Conservation (phyloP, 2,113 vertebrate genomes). For the Poeciliopsis retropinna region DNA sequence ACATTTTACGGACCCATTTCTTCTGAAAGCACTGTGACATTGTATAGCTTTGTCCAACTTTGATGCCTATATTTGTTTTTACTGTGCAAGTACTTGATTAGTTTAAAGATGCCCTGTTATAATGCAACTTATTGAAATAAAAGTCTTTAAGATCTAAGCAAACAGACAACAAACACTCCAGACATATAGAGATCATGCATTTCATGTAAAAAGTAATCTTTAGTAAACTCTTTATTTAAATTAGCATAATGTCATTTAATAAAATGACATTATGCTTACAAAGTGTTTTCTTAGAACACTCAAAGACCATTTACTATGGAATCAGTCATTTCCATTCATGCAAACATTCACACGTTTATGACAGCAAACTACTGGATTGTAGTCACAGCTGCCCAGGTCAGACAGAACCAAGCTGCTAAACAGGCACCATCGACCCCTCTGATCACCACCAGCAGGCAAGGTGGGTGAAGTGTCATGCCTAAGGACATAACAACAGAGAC, state of each 20-base stretch:
- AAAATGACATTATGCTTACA: too few relatives aligned
- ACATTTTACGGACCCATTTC: not conserved
- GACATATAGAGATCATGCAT: not conserved
- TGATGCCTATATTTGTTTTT: not conserved
- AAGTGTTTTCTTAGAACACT: too few relatives aligned
- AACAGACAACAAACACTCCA: not conserved
- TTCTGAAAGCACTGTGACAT: conserved; percentile 1
- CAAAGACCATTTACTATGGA: too few relatives aligned
- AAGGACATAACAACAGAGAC: too few relatives aligned
- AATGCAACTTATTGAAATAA: not conserved
- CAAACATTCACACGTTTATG: too few relatives aligned
- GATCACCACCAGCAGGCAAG: too few relatives aligned
- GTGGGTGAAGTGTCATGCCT: too few relatives aligned
- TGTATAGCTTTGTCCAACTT: not conserved
- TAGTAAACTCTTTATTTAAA: not conserved
- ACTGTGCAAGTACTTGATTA: not conserved
- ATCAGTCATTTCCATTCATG: too few relatives aligned
- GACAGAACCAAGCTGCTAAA: too few relatives aligned
- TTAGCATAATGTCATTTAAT: not conserved
- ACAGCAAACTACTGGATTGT: too few relatives aligned
- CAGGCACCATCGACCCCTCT: too few relatives aligned
- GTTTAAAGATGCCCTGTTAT: not conserved
- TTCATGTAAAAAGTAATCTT: not conserved
- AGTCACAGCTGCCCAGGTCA: too few relatives aligned
- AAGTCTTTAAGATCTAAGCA: conserved; percentile 5